Evolutionary conservation across 2,797 vertebrate species (phyloP).

Genomic region (Clamator glandarius): DNA sequence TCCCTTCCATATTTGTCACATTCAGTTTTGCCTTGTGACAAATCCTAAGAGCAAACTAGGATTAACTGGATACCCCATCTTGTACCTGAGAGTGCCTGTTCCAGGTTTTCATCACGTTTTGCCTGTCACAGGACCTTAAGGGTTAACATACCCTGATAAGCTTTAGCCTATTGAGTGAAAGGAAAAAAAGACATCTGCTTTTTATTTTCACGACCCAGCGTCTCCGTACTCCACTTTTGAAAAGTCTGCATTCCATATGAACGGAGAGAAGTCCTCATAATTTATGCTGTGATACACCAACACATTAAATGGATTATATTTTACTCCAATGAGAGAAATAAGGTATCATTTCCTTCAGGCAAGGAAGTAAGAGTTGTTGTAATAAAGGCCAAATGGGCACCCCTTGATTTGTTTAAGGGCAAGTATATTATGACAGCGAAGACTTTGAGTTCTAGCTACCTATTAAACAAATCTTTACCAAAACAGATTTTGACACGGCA

Average conservation of each 20-base stretch:
- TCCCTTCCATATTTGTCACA: not conserved
- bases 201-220: slow-evolving; percentile 74
- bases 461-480: slow-evolving; percentile 9
- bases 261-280: slow-evolving; percentile 76
- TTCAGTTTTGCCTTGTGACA: not conserved
- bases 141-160: slow-evolving; percentile 67
- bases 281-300: slow-evolving; percentile 77
- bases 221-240: slow-evolving; percentile 66
- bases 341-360: slow-evolving; percentile 72
- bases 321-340: slow-evolving; percentile 79
- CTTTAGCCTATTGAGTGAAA: slow-evolving; percentile 40
- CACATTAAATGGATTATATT: slow-evolving; percentile 74
- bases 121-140: slow-evolving; percentile 15
- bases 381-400: slow-evolving; percentile 77
- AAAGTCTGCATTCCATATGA: slow-evolving; percentile 77
- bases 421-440: slow-evolving; percentile 44
- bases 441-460: not conserved
- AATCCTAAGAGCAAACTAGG: not conserved
- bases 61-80: not conserved
- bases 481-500: not conserved
- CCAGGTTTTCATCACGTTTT: not conserved
- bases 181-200: slow-evolving; percentile 81
- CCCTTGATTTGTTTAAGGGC: slow-evolving; percentile 49
- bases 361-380: slow-evolving; percentile 54
- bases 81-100: not conserved